Conservation (phyloP, 1,140 invertebrate genomes). For the Diabrotica virgifera region DNA sequence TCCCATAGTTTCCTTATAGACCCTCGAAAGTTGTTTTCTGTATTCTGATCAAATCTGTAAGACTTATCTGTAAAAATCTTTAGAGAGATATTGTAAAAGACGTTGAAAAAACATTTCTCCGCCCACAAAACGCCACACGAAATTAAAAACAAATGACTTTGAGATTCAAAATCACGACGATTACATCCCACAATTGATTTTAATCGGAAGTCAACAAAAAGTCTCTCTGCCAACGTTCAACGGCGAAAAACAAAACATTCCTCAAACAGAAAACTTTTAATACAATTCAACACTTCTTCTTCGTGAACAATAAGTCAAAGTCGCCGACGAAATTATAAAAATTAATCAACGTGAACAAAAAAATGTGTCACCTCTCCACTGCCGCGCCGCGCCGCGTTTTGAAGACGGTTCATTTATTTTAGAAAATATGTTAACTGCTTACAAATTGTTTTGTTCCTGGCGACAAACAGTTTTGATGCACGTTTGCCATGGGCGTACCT, state of each 20-base stretch:
- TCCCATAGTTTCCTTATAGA: too few species aligned
- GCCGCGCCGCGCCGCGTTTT: not conserved
- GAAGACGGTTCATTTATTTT: slow-evolving; percentile 3
- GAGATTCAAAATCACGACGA: not conserved
- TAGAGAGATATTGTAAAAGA: too few species aligned
- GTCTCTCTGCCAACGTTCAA: not conserved
- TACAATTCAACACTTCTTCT: not conserved
- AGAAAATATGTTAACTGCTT: not conserved
- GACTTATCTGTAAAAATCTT: too few species aligned
- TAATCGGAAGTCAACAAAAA: slow-evolving; percentile 1
- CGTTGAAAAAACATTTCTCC: too few species aligned
- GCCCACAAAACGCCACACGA: too few species aligned
- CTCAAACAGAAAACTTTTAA: not conserved
- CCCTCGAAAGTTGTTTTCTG: too few species aligned
- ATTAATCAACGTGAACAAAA: not conserved
- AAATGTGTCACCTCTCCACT: not conserved
- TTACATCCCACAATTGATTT: not conserved
- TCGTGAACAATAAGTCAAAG: slow-evolving; percentile 2
- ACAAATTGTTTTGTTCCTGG: slow-evolving; percentile 8
- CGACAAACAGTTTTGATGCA: not conserved
- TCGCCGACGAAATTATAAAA: slow-evolving; percentile 2
- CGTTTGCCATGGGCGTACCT: not conserved
- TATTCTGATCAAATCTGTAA: too few species aligned
- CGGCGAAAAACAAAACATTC: not conserved
- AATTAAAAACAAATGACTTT: not conserved